Evolutionary conservation across 2,888 invertebrate species (phyloP).

Genomic region (Platycheirus rosarum): DNA sequence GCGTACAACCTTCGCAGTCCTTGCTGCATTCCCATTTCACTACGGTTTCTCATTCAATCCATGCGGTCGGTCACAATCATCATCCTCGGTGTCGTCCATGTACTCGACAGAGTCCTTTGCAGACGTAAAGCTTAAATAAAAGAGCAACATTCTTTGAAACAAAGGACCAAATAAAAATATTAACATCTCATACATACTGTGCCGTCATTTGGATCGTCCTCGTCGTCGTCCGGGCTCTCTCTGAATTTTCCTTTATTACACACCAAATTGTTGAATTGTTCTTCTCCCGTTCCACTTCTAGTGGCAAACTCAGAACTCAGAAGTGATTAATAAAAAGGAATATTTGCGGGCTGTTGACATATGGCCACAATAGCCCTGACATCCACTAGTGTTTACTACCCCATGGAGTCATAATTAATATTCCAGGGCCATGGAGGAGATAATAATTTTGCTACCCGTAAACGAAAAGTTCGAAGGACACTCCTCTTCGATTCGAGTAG

Average conservation of each 20-base stretch:
- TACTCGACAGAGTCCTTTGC: constrained; percentile 16
- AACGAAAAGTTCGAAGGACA: constrained; percentile 38
- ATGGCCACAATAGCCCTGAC: constrained; percentile 52
- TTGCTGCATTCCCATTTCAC: constrained; percentile 23
- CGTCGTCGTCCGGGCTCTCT: background rate
- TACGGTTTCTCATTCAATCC: constrained; percentile 37
- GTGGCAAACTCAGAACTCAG: background rate
- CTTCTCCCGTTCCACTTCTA: background rate
- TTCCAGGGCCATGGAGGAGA: constrained; percentile 66
- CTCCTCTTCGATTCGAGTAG: constrained; percentile 59
- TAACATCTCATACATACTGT: constrained; percentile 60
- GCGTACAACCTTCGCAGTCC: constrained; percentile 43
- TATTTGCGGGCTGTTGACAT: constrained; percentile 71
- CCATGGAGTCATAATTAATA: constrained; percentile 68
- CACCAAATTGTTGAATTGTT: constrained; percentile 42
- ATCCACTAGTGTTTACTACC: constrained; percentile 11
- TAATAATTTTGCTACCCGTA: constrained; percentile 48
- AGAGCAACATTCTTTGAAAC: constrained; percentile 28
- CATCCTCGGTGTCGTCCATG: constrained; percentile 34
- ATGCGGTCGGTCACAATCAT: constrained; percentile 63
- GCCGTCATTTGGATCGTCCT: constrained; percentile 30
- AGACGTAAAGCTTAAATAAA: constrained; percentile 33
- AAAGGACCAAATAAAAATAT: constrained; percentile 28
- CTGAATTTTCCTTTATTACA: constrained; percentile 31
- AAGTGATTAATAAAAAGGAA: constrained; percentile 69